phyloP scores from a whole-genome alignment of 2,888 invertebrate species.

The Masnerella sp. region DNA sequence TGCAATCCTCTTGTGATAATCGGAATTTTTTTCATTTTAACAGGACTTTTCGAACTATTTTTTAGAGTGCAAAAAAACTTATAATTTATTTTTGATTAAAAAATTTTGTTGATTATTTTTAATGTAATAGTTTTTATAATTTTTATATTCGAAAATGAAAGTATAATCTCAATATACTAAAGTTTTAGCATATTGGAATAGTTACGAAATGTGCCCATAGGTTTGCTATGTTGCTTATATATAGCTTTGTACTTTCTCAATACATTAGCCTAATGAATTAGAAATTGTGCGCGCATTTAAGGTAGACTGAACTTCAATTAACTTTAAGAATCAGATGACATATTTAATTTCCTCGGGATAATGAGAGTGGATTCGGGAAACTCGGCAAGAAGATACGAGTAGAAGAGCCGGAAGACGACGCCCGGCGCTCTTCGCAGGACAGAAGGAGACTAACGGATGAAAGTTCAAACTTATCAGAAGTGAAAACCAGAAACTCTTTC shows the following conservation, averaged over 20 bases:
- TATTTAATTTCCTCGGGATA: constrained; percentile 76
- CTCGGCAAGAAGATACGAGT: constrained; percentile 68
- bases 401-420: constrained; percentile 71
- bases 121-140: too few relatives aligned
- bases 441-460: constrained; percentile 55
- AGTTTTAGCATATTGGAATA: too few relatives aligned
- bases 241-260: constrained; percentile 54
- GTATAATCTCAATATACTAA: too few relatives aligned
- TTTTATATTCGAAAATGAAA: too few relatives aligned
- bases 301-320: constrained; percentile 68
- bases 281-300: constrained; percentile 65
- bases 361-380: constrained; percentile 72
- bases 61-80: too few relatives aligned
- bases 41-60: too few relatives aligned
- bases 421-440: constrained; percentile 63
- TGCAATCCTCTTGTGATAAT: too few relatives aligned
- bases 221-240: constrained; percentile 30
- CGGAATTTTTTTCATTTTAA: too few relatives aligned
- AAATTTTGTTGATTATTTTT: too few relatives aligned
- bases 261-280: constrained; percentile 68
- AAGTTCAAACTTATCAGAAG: constrained; percentile 67
- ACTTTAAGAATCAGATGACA: constrained; percentile 72
- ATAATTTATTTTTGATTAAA: too few relatives aligned
- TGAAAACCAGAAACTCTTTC: constrained; percentile 64
- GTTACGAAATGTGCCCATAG: constrained; percentile 12